Conservation (phyloP, 2,797 vertebrate genomes). For the Hybognathus amarus region DNA sequence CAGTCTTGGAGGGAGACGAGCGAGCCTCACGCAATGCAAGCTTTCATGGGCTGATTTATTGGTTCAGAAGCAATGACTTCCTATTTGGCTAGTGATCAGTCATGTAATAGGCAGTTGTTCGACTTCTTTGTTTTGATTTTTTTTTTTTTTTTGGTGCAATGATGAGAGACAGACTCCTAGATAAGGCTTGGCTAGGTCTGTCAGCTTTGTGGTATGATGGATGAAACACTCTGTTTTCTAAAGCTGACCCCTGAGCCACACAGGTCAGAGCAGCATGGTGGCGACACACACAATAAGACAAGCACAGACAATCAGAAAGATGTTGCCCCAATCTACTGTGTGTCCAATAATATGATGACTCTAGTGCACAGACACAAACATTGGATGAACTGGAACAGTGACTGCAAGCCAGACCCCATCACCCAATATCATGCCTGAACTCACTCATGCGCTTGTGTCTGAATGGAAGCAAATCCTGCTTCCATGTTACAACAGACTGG, state of each 20-base stretch:
- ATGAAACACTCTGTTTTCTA: conserved; percentile 35
- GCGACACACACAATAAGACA: not conserved
- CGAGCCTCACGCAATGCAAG: conserved; percentile 2
- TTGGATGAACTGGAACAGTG: not conserved
- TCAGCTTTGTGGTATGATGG: conserved; percentile 41
- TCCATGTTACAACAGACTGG: not conserved
- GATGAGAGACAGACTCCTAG: conserved; percentile 42
- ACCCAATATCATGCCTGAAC: conserved; percentile 9
- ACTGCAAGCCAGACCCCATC: not conserved
- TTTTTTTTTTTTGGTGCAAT: conserved; percentile 11
- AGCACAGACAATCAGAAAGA: not conserved
- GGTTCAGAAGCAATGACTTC: conserved; percentile 44
- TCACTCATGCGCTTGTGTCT: not conserved
- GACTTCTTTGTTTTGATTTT: conserved; percentile 29
- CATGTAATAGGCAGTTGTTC: conserved; percentile 36
- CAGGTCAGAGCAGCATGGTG: conserved; percentile 18
- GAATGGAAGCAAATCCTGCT: not conserved
- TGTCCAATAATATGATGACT: conserved; percentile 11
- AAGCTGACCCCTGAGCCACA: conserved; percentile 33
- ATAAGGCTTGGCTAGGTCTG: conserved; percentile 36
- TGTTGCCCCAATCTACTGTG: not conserved
- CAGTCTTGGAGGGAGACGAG: conserved; percentile 25
- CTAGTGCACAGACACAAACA: conserved; percentile 21
- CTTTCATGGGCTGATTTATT: conserved; percentile 43
- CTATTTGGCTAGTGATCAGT: conserved; percentile 45